Percentiles rank a stretch among this genome's conserved stretches.
Evolutionary conservation across 2,888 invertebrate genomes (phyloP).

Genomic region (Tenthredo livida): DNA sequence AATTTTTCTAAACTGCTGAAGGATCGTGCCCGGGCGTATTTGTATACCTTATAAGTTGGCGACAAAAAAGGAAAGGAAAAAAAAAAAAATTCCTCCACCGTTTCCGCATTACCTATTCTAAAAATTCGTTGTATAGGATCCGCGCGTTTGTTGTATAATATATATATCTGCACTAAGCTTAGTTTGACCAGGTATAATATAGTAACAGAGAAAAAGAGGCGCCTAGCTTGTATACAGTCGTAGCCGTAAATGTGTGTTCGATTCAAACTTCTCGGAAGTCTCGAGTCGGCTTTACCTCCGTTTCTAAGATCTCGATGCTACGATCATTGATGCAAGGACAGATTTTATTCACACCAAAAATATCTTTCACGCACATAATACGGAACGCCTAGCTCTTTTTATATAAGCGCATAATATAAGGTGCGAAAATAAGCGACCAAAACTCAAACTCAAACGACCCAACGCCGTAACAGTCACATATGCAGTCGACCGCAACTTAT

Average conservation of each 20-base stretch:
- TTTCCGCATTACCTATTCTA: conserved; percentile 34
- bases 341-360: conserved; percentile 17
- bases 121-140: not conserved
- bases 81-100: conserved; percentile 8
- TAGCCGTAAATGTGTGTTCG: not conserved
- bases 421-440: not conserved
- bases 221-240: not conserved
- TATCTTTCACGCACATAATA: not conserved
- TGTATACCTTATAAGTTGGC: too few species aligned
- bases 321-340: conserved; percentile 31
- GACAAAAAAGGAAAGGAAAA: too few species aligned
- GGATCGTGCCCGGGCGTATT: not conserved
- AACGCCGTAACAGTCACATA: not conserved
- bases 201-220: conserved; percentile 25
- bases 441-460: not conserved
- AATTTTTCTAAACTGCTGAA: not conserved
- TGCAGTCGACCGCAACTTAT: not conserved
- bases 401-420: not conserved
- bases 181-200: conserved; percentile 19
- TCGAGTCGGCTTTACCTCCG: conserved; percentile 22
- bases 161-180: not conserved
- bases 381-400: not conserved
- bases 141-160: not conserved
- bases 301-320: conserved; percentile 33
- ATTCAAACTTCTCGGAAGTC: conserved; percentile 34